Base-by-base conservation (phyloP, 2,888 invertebrate genomes). In the Conops quadrifasciatus region DNA sequence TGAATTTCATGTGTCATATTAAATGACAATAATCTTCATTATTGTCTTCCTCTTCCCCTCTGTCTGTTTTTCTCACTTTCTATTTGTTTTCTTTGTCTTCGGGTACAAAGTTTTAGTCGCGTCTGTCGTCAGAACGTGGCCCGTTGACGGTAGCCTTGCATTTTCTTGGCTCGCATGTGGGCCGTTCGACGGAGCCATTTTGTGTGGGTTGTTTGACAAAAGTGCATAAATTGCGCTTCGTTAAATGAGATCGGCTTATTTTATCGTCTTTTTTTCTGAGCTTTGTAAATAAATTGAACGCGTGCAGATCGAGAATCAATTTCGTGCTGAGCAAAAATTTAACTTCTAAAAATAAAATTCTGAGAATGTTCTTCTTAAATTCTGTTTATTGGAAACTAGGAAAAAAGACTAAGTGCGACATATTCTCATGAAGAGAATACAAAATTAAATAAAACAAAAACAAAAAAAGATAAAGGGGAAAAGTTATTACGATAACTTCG, bases 171-270 rank as follows among this genome's bases (percentile, higher is more conserved):
- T 51, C 15, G 53, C 28, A 59, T 49, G 59, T 67, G 67, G 67
- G 59, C 36, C 5, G 4, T 36, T 24, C 7, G 60, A 15, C 21
- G 56, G 28, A 47, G 47, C 67, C 30, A 43, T 28, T 24, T 59
- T 47, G 67, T 67, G 67, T 67, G 59, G 67, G 67, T 53, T 66
- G 66, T 19, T 49, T 49, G 47, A 2, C 19, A 47, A 60, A 60
- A 67, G 45, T 13, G 47, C 28, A 67, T 67, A 67, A 67, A 59
- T 67, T 67, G 67, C 59, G 58, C 47, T 67, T 58, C 58, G 28
- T 58, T 51, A 58, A 58, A 45, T 56, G 67, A 67, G 58, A 24
- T 56, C 16, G 56, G 56, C 26, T 67, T 58, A 56, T 45, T 67
- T 45, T 4, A 36, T 67, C 19, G 11, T 56, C 36, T n/a, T 36